Conservation (phyloP, 2,113 vertebrate species). For the Nannospalax galili region DNA sequence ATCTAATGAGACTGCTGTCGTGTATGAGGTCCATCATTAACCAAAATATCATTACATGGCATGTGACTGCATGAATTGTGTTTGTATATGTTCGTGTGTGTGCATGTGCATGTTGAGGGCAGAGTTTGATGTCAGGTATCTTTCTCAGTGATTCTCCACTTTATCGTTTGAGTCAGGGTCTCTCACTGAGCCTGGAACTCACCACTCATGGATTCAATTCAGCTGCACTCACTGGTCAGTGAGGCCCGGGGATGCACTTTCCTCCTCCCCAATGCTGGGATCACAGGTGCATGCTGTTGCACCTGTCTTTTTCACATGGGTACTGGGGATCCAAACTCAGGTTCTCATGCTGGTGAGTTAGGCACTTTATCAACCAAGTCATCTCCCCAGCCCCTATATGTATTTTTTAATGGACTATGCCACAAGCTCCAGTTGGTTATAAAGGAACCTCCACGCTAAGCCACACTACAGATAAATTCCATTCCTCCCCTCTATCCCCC, state of each 20-base stretch:
- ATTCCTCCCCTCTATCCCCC: neutral
- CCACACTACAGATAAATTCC: neutral
- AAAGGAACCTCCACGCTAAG: neutral
- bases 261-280: neutral
- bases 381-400: neutral
- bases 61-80: too few species aligned
- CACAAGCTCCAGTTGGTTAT: neutral
- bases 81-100: neutral
- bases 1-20: too few species aligned
- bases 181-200: neutral
- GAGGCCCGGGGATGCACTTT: neutral
- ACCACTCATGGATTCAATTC: neutral
- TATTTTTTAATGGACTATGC: neutral
- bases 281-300: neutral
- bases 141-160: neutral
- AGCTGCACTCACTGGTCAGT: neutral
- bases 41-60: too few species aligned
- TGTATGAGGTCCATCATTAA: too few species aligned
- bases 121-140: neutral
- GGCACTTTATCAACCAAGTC: neutral
- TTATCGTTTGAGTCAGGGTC: neutral
- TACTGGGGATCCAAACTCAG: neutral
- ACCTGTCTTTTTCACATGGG: too few species aligned
- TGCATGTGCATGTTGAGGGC: neutral
- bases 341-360: too few species aligned